Base-by-base conservation (phyloP, 2,888 invertebrate genomes). In the Trisateles emortualis region DNA sequence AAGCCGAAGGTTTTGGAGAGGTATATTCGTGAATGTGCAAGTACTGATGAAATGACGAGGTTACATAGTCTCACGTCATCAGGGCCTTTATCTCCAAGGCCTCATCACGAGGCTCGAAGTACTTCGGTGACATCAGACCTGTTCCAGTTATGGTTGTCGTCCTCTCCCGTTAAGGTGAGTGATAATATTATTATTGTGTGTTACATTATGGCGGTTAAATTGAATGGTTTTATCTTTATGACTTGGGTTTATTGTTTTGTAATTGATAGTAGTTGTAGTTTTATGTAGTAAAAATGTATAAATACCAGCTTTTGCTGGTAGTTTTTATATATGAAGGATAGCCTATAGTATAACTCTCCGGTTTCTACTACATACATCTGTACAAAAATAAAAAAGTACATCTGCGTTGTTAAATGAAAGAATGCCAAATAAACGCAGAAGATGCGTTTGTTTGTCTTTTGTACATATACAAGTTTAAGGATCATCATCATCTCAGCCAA, bases 121-220 rank as follows among this genome's bases (percentile, higher is more conserved):
- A 95, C 96, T 39, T 96, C 96, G 39, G 95, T 97, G 65, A 96
- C 96, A 38, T 96, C 97, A 63, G 97, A 97, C 82, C 93, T 97
- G 61, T 97, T 97, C 87, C 97, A 97, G 78, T 94, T 96, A 64
- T 97, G 97, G 97, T 90, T 97, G 79, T 95, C 96, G 29, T 95
- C 96, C 24, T 96, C 96, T 44, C 96, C 97, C 4, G 93, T 95
- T 78, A 95, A 96, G 94, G 95, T 95, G 62, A 86, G 94, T 81
- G 66, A 61, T 78, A 64, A 77, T 72, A 45, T 41, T 42, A 47
- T 48, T 47, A 62, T 78, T 61, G 76, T 70, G 44, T 54, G 50
- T 56, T 50, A 50, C 24, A 36, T 42, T 45, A 42, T 57, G 48
- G 54, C 26, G 46, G 29, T 41, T 36, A 11, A 24, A 44, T 51